These are phyloP conservation scores for Eublepharis macularius DNA, from an alignment of 2,113 vertebrate species.

Conservation along the genomic window DNA sequence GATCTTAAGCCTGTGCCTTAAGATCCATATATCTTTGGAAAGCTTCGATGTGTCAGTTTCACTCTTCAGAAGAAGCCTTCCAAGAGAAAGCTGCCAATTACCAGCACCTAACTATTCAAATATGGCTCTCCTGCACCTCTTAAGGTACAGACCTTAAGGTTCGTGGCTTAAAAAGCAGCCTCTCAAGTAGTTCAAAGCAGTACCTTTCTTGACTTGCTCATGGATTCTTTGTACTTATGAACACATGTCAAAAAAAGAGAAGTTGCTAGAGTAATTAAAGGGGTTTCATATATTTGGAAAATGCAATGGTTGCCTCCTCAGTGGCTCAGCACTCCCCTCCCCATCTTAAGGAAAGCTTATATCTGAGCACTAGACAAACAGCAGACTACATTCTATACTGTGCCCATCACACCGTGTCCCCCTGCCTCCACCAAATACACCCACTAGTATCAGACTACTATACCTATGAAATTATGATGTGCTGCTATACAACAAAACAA, in stretches of 20 bases:
- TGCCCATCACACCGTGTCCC: neutral
- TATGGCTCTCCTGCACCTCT: neutral
- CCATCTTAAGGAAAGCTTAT: neutral
- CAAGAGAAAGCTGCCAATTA: neutral
- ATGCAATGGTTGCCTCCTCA: neutral
- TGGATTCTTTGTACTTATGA: no score
- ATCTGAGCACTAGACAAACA: no score
- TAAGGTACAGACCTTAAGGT: neutral
- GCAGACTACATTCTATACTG: neutral
- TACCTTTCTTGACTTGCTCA: no score
- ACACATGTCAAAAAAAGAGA: constrained; percentile 1
- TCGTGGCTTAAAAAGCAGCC: no score
- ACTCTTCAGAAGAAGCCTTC: neutral
- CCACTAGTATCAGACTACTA: neutral
- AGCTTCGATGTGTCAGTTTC: neutral
- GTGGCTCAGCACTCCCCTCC: neutral
- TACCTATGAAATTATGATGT: neutral
- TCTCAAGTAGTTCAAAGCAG: no score
- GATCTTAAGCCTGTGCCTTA: neutral
- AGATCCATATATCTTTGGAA: neutral
- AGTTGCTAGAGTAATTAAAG: neutral
- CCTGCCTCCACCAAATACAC: neutral
- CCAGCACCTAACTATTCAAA: neutral
- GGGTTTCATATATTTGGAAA: neutral
- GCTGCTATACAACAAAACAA: constrained; percentile 12